A percentile compares a stretch with the other conserved stretches of the same genome.
Evolutionary conservation across 2,888 invertebrate genomes (phyloP).

Genomic region (Elysia crispata): DNA sequence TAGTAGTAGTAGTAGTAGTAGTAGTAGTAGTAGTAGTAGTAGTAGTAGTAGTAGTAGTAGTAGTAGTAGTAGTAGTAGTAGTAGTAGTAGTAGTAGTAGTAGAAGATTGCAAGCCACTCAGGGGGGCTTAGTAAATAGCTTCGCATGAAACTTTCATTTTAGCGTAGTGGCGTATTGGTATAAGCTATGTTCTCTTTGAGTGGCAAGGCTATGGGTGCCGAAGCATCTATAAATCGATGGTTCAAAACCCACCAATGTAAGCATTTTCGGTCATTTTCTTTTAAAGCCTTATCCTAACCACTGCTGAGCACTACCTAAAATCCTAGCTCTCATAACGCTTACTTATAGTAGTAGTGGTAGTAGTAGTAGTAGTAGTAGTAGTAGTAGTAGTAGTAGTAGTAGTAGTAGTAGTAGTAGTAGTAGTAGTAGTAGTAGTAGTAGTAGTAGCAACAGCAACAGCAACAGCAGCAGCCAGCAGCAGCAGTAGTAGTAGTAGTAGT

Average conservation of each 20-base stretch:
- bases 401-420: slow-evolving; percentile 33
- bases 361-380: slow-evolving; percentile 20
- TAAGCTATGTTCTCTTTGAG: no score
- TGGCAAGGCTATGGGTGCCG: no score
- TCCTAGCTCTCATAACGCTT: no score
- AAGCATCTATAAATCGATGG: no score
- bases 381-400: slow-evolving; percentile 24
- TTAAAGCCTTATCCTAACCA: no score
- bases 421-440: slow-evolving; percentile 29
- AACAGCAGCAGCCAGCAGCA: slow-evolving; percentile 12
- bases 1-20: slow-evolving; percentile 31
- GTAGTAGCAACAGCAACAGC: slow-evolving; percentile 27
- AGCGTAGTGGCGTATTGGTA: no score
- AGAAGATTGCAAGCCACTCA: no score
- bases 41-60: slow-evolving; percentile 37
- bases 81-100: slow-evolving; percentile 35
- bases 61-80: slow-evolving; percentile 35
- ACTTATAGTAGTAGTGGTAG: no score
- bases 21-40: slow-evolving; percentile 27
- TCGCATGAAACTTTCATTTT: background rate
- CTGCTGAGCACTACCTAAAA: no score
- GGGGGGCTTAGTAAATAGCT: no score
- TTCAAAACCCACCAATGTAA: no score
- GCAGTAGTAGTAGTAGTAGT: slow-evolving; percentile 7
- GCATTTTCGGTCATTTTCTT: no score